Base-by-base conservation (phyloP, 2,797 vertebrate species). In the Gila robusta region DNA sequence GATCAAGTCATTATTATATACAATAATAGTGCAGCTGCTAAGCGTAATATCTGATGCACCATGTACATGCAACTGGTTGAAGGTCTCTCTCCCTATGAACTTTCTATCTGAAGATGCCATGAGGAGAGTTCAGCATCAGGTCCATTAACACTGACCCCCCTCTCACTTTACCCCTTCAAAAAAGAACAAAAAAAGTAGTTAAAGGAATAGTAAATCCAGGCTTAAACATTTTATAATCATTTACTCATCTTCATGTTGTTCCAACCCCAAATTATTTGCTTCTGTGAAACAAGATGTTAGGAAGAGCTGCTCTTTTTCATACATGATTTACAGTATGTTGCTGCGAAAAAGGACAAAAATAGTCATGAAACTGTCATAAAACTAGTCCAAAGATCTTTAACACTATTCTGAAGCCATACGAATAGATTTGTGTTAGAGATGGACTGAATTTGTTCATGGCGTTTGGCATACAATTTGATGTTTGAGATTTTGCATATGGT, bases 1-100 rank as follows among this genome's bases (percentile, higher is more conserved):
- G 71, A 77, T 86, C 70, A 79, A 83, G 49, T 82, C 77, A 26
- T 86, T 72, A 49, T 81, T 72, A 49, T 81, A 78, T 81, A 69
- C 56, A 79, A 56, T 70, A 76, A 85, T 83, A 67, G 37, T 52
- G 77, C 78, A 79, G 66, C 66, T 78, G 76, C 79, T 79, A 44
- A 79, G 16, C 16, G 21, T 83, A 69, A 69, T n/a, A 23, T 59
- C 44, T 82, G 67, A 78, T 73, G 76, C 69, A 78, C 19, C 79
- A 72, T 71, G 35, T 80, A 71, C 71, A 66, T 64, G 62, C 79
- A 69, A n/a, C 39, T 76, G 26, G 62, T 85, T 83, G 59, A 59
- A 23, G 59, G 54, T 77, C 23, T 73, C 52, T 80, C 78, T 66
- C 86, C 44, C 74, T 86, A 56, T 64, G 66, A 88, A 54, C 64